Conservation (phyloP, 2,888 invertebrate genomes). For the Blomia tropicalis region DNA sequence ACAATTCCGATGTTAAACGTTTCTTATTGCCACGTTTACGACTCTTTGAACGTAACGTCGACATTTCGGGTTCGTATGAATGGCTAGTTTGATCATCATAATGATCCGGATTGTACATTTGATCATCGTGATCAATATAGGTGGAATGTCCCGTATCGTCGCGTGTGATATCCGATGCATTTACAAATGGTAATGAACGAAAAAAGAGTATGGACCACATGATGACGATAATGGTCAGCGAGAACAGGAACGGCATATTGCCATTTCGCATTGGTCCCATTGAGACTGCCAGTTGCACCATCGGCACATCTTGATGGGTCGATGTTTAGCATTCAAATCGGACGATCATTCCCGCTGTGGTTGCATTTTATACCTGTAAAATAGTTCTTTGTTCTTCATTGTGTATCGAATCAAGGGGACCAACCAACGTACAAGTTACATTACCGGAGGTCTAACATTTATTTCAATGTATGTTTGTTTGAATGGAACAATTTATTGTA, state of each 20-base stretch:
- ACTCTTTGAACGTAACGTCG: too few species aligned
- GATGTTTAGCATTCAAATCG: not conserved
- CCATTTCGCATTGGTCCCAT: too few species aligned
- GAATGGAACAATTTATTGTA: too few species aligned
- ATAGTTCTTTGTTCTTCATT: not conserved
- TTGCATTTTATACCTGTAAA: slow-evolving; percentile 2
- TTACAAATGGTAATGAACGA: not conserved
- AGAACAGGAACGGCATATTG: too few species aligned
- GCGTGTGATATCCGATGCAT: not conserved
- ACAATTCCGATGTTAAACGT: not conserved
- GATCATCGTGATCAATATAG: too few species aligned
- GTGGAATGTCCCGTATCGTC: too few species aligned
- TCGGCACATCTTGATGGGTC: not conserved
- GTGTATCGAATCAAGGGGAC: too few species aligned
- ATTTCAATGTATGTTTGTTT: too few species aligned
- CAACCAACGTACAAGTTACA: too few species aligned
- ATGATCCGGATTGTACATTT: not conserved
- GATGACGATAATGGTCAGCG: too few species aligned
- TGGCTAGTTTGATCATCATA: not conserved
- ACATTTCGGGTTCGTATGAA: not conserved
- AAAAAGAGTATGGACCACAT: too few species aligned
- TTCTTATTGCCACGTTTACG: slow-evolving; percentile 1
- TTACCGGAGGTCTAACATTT: too few species aligned
- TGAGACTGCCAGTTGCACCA: not conserved
- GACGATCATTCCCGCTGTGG: not conserved